Evolutionary conservation across 1,140 invertebrate species (phyloP).

Genomic region (Zaprionus davidi): DNA sequence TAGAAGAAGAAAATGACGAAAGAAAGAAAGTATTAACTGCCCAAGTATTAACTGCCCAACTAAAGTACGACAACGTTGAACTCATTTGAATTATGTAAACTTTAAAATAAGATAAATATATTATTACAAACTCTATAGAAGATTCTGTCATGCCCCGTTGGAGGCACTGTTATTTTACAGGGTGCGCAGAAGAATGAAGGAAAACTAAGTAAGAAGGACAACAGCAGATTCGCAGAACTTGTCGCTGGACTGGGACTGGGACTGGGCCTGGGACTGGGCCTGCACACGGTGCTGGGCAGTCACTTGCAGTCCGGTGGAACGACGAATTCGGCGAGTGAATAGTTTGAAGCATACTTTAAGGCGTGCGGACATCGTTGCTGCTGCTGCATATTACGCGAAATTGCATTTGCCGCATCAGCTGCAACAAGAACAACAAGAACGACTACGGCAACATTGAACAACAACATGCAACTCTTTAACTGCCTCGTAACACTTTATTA

Average conservation of each 20-base stretch:
- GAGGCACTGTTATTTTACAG: neutral
- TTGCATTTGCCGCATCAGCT: constrained; percentile 53
- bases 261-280: neutral
- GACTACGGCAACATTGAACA: constrained; percentile 8
- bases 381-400: constrained; percentile 47
- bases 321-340: constrained; percentile 63
- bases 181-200: neutral
- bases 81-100: too few species aligned
- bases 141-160: neutral
- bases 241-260: neutral
- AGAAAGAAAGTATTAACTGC: too few species aligned
- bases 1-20: neutral
- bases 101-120: too few species aligned
- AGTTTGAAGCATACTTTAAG: constrained; percentile 62
- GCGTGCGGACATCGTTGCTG: constrained; percentile 4
- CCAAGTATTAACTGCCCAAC: too few species aligned
- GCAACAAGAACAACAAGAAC: neutral
- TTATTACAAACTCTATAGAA: too few species aligned
- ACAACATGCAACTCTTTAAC: constrained; percentile 73
- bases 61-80: neutral
- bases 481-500: constrained; percentile 73
- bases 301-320: constrained; percentile 62
- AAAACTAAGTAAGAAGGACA: constrained; percentile 52
- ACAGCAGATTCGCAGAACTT: constrained; percentile 25
- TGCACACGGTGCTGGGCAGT: constrained; percentile 47